phyloP scores from a whole-genome alignment of 2,888 invertebrate genomes.

The Hypselothyrea guttata region DNA sequence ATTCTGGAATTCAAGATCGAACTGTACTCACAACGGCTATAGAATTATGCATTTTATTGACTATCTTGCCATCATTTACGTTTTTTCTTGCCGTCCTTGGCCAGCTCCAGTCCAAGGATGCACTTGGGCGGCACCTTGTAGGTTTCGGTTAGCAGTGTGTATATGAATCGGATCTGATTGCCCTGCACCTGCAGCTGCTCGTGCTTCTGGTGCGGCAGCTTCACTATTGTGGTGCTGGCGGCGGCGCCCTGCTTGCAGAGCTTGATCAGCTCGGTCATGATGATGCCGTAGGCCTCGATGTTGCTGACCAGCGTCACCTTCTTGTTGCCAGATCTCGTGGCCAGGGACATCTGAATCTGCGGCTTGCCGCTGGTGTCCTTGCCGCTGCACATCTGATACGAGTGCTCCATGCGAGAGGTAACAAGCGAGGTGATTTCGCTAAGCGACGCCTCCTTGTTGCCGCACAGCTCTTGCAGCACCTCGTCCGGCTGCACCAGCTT shows the following conservation, averaged over 20 bases:
- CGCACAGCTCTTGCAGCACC: conserved; percentile 73
- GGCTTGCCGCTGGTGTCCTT: conserved; percentile 85
- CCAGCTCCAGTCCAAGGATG: conserved; percentile 81
- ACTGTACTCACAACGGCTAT: too few relatives aligned
- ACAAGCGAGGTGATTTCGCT: conserved; percentile 88
- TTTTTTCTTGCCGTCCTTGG: conserved; percentile 81
- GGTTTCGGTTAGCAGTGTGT: conserved; percentile 81
- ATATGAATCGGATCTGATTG: conserved; percentile 88
- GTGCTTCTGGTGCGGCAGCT: conserved; percentile 87
- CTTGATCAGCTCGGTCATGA: conserved; percentile 89
- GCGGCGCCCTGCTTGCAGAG: conserved; percentile 93
- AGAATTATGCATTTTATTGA: too few relatives aligned
- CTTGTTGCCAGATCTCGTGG: conserved; percentile 92
- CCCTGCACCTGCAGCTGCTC: conserved; percentile 94
- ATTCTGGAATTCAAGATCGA: too few relatives aligned
- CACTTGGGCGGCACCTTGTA: conserved; percentile 82
- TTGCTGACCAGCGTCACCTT: conserved; percentile 96
- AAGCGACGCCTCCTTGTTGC: conserved; percentile 83
- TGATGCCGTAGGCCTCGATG: conserved; percentile 93
- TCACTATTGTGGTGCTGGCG: conserved; percentile 91
- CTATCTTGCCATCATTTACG: conserved; percentile 48
- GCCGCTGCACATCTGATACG: conserved; percentile 81
- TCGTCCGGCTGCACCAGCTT: conserved; percentile 78
- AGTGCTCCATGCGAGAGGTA: conserved; percentile 85
- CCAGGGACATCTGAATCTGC: conserved; percentile 89